Conservation (phyloP, 2,797 vertebrate species). For the Pangasius djambal region DNA sequence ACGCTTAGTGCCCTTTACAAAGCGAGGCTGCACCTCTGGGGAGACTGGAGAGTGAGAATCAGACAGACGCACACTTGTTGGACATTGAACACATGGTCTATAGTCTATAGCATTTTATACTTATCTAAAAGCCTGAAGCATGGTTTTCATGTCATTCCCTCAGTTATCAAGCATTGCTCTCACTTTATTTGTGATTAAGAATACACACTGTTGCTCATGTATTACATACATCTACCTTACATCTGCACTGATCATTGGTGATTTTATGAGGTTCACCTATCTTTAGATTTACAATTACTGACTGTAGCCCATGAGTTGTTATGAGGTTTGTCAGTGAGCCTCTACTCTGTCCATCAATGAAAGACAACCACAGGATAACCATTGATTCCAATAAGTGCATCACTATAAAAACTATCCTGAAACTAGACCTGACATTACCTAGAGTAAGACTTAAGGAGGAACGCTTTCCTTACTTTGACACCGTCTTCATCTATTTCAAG, state of each 20-base stretch:
- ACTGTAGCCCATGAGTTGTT: neutral
- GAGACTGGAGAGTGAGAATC: conserved; percentile 72
- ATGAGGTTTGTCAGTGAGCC: neutral
- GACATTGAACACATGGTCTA: neutral
- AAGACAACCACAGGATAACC: neutral
- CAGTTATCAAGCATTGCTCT: neutral
- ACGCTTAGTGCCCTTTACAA: conserved; percentile 89
- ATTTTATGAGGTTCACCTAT: neutral
- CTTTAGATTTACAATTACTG: neutral
- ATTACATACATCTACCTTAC: neutral
- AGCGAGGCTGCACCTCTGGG: conserved; percentile 89
- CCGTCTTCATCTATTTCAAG: conserved; percentile 14
- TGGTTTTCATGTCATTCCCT: neutral
- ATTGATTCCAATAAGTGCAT: too few species aligned
- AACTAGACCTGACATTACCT: neutral
- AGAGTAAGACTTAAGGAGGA: neutral
- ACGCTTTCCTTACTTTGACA: neutral
- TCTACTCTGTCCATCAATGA: neutral
- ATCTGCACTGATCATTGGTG: neutral
- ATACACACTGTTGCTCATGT: neutral
- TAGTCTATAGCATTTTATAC: neutral
- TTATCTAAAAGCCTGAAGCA: neutral
- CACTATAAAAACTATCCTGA: neutral
- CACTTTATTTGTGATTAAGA: neutral
- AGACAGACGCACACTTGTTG: neutral